Evolutionary conservation across 2,797 vertebrate species (phyloP).

Genomic region (Amblyopsis hoosieri): DNA sequence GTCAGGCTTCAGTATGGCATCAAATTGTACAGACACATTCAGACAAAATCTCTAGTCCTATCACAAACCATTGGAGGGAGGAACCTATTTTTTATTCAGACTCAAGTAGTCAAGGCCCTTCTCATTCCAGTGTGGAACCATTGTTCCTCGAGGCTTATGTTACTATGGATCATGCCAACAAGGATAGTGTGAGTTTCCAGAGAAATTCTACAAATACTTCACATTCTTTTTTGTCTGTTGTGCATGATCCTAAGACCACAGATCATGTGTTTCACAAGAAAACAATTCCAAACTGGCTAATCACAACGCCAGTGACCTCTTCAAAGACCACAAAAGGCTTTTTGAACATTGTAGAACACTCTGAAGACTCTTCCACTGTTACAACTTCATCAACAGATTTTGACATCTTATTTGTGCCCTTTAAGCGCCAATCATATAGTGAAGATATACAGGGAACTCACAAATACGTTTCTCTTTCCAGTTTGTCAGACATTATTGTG

Average conservation of each 20-base stretch:
- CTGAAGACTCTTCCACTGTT: conserved; percentile 17
- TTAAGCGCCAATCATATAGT: conserved; percentile 15
- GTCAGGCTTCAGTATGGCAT: neutral
- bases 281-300: conserved; percentile 9
- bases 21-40: conserved; percentile 23
- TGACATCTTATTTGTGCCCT: conserved; percentile 20
- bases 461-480: conserved; percentile 16
- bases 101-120: conserved; percentile 13
- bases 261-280: conserved; percentile 25
- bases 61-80: conserved; percentile 21
- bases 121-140: conserved; percentile 20
- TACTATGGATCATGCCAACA: conserved; percentile 12
- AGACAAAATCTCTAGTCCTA: conserved; percentile 24
- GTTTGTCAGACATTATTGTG: conserved; percentile 37
- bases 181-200: conserved; percentile 28
- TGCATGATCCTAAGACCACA: conserved; percentile 32
- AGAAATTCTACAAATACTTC: conserved; percentile 14
- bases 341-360: conserved; percentile 22
- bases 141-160: conserved; percentile 1
- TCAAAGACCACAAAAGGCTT: conserved; percentile 32
- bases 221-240: conserved; percentile 25
- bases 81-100: neutral
- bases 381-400: neutral
- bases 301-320: conserved; percentile 31
- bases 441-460: conserved; percentile 11